Conservation (phyloP, 2,113 vertebrate species). For the Seriola aureovittata region DNA sequence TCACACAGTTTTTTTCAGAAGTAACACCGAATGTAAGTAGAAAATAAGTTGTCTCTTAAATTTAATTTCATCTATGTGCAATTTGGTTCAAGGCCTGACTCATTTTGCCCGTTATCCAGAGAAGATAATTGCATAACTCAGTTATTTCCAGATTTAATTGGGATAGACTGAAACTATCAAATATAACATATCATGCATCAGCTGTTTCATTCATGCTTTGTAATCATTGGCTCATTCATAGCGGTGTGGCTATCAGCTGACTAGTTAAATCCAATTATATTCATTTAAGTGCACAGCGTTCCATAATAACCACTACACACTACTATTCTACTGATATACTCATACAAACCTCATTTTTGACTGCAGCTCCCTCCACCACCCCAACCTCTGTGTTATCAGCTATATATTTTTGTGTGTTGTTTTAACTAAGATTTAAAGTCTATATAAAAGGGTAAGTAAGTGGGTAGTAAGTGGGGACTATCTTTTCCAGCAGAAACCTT, state of each 20-base stretch:
- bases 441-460: no score
- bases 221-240: no score
- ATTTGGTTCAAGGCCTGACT: neutral
- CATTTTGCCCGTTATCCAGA: neutral
- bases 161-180: no score
- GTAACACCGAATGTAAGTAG: no score
- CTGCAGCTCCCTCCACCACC: neutral
- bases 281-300: neutral
- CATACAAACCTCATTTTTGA: neutral
- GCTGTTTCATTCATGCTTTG: no score
- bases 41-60: neutral
- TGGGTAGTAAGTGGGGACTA: neutral
- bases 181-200: no score
- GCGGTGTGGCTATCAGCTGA: neutral
- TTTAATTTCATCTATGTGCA: neutral
- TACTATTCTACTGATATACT: neutral
- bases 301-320: constrained; percentile 21
- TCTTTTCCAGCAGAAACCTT: no score
- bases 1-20: neutral
- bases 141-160: neutral
- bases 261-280: constrained; percentile 21
- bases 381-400: neutral
- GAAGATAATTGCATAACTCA: neutral
- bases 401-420: neutral
- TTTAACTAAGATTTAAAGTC: neutral